Percentiles rank a stretch among this genome's conserved stretches.
Evolutionary conservation across 2,113 vertebrate species (phyloP).

Genomic region (Halcyon senegalensis): DNA sequence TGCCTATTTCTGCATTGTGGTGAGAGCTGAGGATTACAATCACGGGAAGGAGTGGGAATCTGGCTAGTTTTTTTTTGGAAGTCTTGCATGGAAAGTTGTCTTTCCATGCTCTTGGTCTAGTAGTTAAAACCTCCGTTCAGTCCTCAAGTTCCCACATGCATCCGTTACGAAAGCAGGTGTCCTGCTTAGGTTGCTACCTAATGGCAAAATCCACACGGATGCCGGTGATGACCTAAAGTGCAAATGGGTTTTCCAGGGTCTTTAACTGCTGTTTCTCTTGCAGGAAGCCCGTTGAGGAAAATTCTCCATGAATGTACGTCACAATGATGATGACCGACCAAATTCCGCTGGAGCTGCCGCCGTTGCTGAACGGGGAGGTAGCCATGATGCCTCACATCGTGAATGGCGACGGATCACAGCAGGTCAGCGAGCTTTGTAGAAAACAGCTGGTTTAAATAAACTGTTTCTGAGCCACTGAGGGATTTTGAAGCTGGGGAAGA

Average conservation of each 20-base stretch:
- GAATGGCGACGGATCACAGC: constrained; percentile 93
- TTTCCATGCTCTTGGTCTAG: not conserved
- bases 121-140: accelerated
- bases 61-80: not conserved
- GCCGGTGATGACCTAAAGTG: not conserved
- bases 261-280: constrained; percentile 38
- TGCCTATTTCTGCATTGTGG: not conserved
- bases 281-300: constrained; percentile 89
- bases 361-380: constrained; percentile 93
- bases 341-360: constrained; percentile 97
- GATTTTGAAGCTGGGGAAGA: not conserved
- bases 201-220: accelerated
- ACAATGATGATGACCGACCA: constrained; percentile 99
- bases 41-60: not conserved
- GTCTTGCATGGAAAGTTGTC: not conserved
- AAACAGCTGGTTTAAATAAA: accelerated
- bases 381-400: constrained; percentile 96
- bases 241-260: not conserved
- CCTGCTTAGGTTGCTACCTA: not conserved
- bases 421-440: constrained; percentile 78
- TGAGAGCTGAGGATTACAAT: not conserved
- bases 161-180: not conserved
- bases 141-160: accelerated
- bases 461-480: accelerated
- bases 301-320: constrained; percentile 99